Percentiles rank a stretch among this genome's conserved stretches.
Conservation (phyloP, 2,888 invertebrate genomes). For the Embidobia sp. region DNA sequence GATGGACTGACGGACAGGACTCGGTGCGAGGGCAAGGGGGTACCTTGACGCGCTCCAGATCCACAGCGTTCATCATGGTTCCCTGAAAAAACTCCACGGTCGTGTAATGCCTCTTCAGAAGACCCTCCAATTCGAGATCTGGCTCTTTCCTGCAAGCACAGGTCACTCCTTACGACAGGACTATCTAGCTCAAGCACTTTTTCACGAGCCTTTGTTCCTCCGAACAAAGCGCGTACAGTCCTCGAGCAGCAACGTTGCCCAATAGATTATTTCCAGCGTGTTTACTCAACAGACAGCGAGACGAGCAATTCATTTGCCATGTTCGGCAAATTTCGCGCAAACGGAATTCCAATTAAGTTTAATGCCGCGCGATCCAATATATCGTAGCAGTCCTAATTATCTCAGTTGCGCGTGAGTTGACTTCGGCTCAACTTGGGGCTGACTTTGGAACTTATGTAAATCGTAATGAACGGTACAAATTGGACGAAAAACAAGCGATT, state of each 20-base stretch:
- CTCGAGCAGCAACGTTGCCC: neutral
- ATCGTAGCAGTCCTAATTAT: neutral
- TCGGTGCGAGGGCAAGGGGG: constrained; percentile 79
- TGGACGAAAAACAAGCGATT: neutral
- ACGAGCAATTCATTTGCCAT: too few relatives aligned
- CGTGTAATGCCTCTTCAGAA: constrained; percentile 99
- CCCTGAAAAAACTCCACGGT: constrained; percentile 99
- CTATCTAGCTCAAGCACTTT: constrained; percentile 66
- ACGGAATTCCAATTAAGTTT: neutral
- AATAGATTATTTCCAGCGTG: neutral
- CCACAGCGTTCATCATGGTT: constrained; percentile 99
- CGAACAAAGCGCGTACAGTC: neutral
- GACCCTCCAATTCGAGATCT: constrained; percentile 99
- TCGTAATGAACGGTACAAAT: constrained; percentile 9
- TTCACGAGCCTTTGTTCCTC: neutral
- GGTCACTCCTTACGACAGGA: constrained; percentile 78
- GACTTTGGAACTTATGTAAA: constrained; percentile 13
- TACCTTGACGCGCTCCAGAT: constrained; percentile 99
- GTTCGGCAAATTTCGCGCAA: neutral
- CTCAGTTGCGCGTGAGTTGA: neutral
- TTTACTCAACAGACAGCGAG: too few relatives aligned
- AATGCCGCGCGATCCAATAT: neutral
- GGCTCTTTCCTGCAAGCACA: constrained; percentile 96
- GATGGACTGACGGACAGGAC: constrained; percentile 63
- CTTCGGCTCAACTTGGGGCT: neutral